Base-by-base conservation (phyloP, 2,888 invertebrate species). In the Hyles lineata region DNA sequence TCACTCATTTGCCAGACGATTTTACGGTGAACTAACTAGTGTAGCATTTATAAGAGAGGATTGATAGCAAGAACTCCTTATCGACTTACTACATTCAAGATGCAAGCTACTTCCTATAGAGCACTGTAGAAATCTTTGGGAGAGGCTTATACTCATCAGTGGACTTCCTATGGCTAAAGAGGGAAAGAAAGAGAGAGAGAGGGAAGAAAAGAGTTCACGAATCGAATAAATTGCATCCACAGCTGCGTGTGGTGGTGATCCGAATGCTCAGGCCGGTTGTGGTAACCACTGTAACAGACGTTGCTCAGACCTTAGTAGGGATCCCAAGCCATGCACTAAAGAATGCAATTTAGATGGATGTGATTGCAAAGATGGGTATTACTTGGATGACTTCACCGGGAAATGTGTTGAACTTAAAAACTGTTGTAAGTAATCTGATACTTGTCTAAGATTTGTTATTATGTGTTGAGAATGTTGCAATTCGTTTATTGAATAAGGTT, bases 211-310 rank as follows among this genome's bases (percentile, higher is more conserved):
- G 11, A 61, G 25, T 11, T 43, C 2, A 32, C 15, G 6, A 29
- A 61, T 61, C 3, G 2, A 25, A 21, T 2, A 63, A 2, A 25
- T 70, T 17, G 25, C 55, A 15, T 58, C 76, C 59, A 8, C 59
- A 82, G 83, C 76, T 15, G 74, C 74, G 1, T 84, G 80, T 25
- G 75, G 77, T 55, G 80, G 80, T 7, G 83, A 83, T 74, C 73
- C 72, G 6, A 80, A 82, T 60, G 82, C 78, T 23, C 11, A 35
- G 70, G 72, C 75, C 29, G 87, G 87, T 3, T 84, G 83, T 72
- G 82, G 84, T 7, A 58, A 74, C 0, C 78, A 83, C 74, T 82
- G 82, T 58, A 76, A 78, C 19, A 79, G 35, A 73, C 77, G 52
- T 60, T 84, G 85, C 73, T 80, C 81, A 15, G 74, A 83, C 71